Base-by-base conservation (phyloP, 1,140 invertebrate species). In the Leptoteleia sp. region DNA sequence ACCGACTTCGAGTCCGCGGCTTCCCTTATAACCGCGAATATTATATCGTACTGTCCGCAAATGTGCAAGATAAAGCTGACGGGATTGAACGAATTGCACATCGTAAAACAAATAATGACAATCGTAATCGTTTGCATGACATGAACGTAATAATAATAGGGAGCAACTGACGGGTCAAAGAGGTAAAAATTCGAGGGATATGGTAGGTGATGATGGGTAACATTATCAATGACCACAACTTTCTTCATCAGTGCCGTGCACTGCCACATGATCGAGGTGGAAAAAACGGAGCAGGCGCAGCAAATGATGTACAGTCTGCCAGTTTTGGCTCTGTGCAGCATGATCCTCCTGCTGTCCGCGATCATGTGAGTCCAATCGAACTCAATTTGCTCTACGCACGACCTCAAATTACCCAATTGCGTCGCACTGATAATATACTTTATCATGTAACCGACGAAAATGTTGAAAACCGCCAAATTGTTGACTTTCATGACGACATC, bases 41-140 rank as follows among this genome's bases (percentile, higher is more conserved):
- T 40, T 19, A 73, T 50, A 12, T 73, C 57, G 16, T 62, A 73
- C 4, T 73, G 70, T 8, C 70, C 70, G 17, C 48, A 64, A 3
- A 17, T 42, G 25, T 73, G 70, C 16, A 64, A 31, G 0, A 9
- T 22, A 29, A 73, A 64, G 17, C 11, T 54, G 8, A 52, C n/a
- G 25, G 13, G 37, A 12, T 1, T 73, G 6, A 47, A 48, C 1
- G 47, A 22, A n/a, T 43, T 55, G 1, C 27, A 40, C 11, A 64
- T 40, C 0, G 40, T 47, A 12, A 19, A 62, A 57, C 9, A 19
- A 1, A 11, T 35, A 0, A 73, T 22, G 19, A 42, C 11, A 12
- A 29, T 27, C 3, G 59, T 1, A 0, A 33, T 1, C 2, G 22
- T n/a, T 22, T 64, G 40, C 4, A 57, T 19, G 0, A 48, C 1